A percentile compares a stretch with the other conserved stretches of the same genome.
These are phyloP conservation scores for Lanius ludovicianus DNA, from an alignment of 2,113 vertebrate species.

Conservation along the genomic window DNA sequence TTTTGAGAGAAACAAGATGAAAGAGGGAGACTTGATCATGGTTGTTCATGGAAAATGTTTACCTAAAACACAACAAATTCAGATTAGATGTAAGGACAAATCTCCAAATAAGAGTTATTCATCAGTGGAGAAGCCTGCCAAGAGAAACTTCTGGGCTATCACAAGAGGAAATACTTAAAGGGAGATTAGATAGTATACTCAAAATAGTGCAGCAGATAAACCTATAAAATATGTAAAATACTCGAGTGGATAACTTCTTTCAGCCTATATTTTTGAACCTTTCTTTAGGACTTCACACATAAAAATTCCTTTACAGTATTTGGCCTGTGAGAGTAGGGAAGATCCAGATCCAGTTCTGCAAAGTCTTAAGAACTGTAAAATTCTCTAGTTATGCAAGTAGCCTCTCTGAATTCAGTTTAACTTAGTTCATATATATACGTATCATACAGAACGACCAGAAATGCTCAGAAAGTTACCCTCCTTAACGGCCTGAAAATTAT, in stretches of 20 bases:
- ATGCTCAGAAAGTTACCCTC: not conserved
- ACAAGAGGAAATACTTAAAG: constrained; percentile 67
- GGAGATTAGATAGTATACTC: constrained; percentile 73
- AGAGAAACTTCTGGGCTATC: constrained; percentile 53
- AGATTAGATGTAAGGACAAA: constrained; percentile 60
- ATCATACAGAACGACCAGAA: not conserved
- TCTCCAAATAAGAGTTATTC: constrained; percentile 65
- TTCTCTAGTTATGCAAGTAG: not conserved
- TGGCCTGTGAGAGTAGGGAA: not conserved
- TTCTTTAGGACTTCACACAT: not conserved
- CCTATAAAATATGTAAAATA: not conserved
- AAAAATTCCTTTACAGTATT: not conserved
- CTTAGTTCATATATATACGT: not conserved
- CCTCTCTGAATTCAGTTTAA: not conserved
- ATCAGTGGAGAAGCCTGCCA: constrained; percentile 59
- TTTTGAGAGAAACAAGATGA: constrained; percentile 38
- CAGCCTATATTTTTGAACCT: not conserved
- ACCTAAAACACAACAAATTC: constrained; percentile 52
- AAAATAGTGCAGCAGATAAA: constrained; percentile 58
- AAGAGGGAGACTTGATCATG: constrained; percentile 6
- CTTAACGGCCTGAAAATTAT: not conserved
- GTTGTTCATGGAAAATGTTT: constrained; percentile 26
- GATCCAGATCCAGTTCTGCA: not conserved
- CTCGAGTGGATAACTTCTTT: not conserved
- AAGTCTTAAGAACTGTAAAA: not conserved